Evolutionary conservation across 1,140 invertebrate species (phyloP).

Genomic region (Pollicipes pollicipes): DNA sequence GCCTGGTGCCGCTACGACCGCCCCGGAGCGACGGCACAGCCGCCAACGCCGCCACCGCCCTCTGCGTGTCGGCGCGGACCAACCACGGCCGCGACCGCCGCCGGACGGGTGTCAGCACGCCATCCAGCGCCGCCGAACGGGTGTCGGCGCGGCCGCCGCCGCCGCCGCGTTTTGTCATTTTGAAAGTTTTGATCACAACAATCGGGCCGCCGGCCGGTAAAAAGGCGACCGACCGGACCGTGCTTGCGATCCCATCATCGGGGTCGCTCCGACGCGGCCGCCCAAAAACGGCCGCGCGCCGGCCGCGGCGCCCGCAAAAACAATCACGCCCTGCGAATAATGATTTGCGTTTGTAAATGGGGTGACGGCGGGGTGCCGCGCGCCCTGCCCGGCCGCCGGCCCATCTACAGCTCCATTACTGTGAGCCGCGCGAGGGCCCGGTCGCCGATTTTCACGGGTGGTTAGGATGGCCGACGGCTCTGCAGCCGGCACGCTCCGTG

Average conservation of each 20-base stretch:
- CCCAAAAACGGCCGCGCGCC: neutral
- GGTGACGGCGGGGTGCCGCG: neutral
- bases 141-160: no score
- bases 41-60: no score
- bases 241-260: neutral
- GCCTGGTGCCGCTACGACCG: no score
- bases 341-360: neutral
- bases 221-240: neutral
- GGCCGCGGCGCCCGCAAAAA: neutral
- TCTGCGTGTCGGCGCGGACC: no score
- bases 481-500: no score
- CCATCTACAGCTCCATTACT: neutral
- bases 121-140: no score
- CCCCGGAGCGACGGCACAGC: no score
- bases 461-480: no score
- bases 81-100: no score
- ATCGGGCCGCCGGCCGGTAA: neutral
- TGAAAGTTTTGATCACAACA: constrained; percentile 2
- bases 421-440: neutral
- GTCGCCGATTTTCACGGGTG: neutral
- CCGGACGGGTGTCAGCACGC: no score
- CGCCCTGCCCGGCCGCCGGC: no score
- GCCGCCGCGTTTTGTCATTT: neutral
- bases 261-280: no score
- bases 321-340: neutral